Conservation (phyloP, 2,797 vertebrate genomes). For the Tragopan temminckii region DNA sequence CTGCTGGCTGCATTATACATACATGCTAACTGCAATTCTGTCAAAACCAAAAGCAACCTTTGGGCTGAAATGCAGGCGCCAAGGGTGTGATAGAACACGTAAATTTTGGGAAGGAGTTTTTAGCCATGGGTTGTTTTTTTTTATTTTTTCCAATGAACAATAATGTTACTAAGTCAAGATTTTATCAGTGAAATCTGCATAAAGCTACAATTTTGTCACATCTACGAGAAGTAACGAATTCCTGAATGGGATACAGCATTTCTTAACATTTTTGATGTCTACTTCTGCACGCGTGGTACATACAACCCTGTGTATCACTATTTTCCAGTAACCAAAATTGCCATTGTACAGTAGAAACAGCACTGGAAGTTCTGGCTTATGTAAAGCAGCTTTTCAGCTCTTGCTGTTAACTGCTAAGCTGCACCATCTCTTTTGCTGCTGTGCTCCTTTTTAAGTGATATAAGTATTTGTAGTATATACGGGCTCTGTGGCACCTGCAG, state of each 20-base stretch:
- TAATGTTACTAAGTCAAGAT: not conserved
- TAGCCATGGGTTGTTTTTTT: not conserved
- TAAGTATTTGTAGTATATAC: not conserved
- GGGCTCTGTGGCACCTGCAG: not conserved
- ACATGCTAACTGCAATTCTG: not conserved
- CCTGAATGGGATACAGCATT: not conserved
- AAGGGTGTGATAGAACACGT: not conserved
- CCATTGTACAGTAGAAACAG: not conserved
- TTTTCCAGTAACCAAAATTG: not conserved
- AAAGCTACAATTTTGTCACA: not conserved
- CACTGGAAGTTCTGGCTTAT: not conserved
- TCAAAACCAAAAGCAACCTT: conserved; percentile 4
- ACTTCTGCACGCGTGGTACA: not conserved
- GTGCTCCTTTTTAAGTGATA: not conserved
- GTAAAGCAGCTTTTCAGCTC: not conserved
- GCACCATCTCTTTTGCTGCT: conserved; percentile 10
- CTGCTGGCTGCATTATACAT: not conserved
- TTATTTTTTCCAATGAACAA: not conserved
- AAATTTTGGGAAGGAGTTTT: not conserved
- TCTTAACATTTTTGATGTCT: not conserved
- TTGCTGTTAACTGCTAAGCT: not conserved
- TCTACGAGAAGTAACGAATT: not conserved
- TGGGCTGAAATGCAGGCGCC: not conserved
- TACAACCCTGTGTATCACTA: not conserved
- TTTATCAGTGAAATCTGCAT: not conserved